Evolutionary conservation across 2,888 invertebrate species (phyloP).

Genomic region (Leptogaster cylindrica): DNA sequence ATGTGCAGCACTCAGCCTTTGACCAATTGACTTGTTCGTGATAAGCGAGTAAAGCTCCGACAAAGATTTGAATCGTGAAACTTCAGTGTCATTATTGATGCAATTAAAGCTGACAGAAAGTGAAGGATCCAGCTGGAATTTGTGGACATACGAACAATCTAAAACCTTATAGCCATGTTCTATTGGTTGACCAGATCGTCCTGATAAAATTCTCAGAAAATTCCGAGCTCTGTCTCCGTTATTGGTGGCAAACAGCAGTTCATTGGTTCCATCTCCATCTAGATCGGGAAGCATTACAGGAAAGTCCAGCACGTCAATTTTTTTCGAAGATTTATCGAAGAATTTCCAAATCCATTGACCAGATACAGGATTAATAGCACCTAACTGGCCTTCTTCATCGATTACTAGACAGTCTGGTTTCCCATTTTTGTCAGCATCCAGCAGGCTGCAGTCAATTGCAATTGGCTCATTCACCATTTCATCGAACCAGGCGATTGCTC

Average conservation of each 20-base stretch:
- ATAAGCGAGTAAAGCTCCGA: constrained; percentile 61
- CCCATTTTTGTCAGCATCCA: constrained; percentile 75
- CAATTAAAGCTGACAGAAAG: constrained; percentile 66
- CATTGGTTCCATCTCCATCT: constrained; percentile 73
- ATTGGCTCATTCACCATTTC: constrained; percentile 72
- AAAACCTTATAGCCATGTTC: constrained; percentile 68
- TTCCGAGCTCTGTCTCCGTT: constrained; percentile 65
- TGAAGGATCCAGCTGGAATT: constrained; percentile 65
- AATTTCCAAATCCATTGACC: constrained; percentile 66
- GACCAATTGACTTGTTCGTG: constrained; percentile 56
- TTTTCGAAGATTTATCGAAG: constrained; percentile 55
- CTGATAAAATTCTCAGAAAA: constrained; percentile 73
- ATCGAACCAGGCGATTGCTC: constrained; percentile 77
- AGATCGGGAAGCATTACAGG: constrained; percentile 76
- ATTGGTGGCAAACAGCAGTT: constrained; percentile 70
- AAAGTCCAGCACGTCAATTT: constrained; percentile 69
- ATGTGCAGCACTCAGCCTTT: constrained; percentile 58
- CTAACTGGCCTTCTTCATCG: constrained; percentile 71
- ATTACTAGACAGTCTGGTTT: constrained; percentile 77
- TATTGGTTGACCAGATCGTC: constrained; percentile 71
- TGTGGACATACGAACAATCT: constrained; percentile 67
- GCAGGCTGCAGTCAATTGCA: constrained; percentile 74
- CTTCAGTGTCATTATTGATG: constrained; percentile 67
- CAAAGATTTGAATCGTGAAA: constrained; percentile 62
- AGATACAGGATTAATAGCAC: constrained; percentile 68